Evolutionary conservation across 2,888 invertebrate species (phyloP).

Genomic region (Tholera decimalis): DNA sequence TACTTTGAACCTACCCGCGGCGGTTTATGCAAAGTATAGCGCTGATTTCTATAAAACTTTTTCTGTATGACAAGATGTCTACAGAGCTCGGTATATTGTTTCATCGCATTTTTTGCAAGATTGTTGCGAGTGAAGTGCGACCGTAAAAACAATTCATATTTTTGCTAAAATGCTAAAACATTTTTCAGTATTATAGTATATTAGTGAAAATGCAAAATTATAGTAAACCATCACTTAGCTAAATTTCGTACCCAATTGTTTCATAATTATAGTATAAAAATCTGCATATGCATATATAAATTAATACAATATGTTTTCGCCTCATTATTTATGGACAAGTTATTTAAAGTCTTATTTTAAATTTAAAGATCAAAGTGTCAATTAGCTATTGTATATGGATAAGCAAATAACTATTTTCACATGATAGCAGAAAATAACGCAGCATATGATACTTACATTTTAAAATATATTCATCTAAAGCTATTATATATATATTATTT

Average conservation of each 20-base stretch:
- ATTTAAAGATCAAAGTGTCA: slow-evolving; percentile 56
- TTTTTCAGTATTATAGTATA: background rate
- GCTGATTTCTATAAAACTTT: slow-evolving; percentile 14
- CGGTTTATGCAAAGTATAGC: slow-evolving; percentile 27
- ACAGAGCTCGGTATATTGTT: background rate
- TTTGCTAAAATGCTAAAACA: background rate
- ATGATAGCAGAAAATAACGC: slow-evolving; percentile 14
- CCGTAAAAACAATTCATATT: background rate
- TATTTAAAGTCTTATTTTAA: slow-evolving; percentile 29
- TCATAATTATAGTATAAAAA: too few species aligned
- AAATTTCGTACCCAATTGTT: slow-evolving; percentile 9
- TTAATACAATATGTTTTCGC: too few species aligned
- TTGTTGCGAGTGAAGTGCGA: background rate
- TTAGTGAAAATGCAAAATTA: background rate
- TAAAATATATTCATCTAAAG: too few species aligned
- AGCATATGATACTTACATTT: background rate
- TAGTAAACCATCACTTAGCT: background rate
- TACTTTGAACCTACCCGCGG: slow-evolving; percentile 40
- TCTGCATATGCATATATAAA: too few species aligned
- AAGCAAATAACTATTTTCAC: slow-evolving; percentile 24
- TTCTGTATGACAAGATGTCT: slow-evolving; percentile 5
- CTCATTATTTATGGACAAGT: slow-evolving; percentile 32
- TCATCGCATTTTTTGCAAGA: slow-evolving; percentile 18
- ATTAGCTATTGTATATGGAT: slow-evolving; percentile 42
- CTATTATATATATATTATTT: too few species aligned